These are phyloP conservation scores for cat (Felis catus) DNA, from an alignment of 2,113 vertebrate genomes.

Conservation along the genomic window F.catus_Fca126_mat1.0 CM031412.1:67677001-67677500, in stretches of 20 bases:
- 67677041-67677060: neutral
- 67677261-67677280: neutral
- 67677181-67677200: neutral
- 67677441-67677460: neutral
- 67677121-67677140: neutral
- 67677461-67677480: neutral
- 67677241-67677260: neutral
- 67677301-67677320: neutral
- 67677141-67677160: neutral
- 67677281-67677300: neutral
- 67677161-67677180: neutral
- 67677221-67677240: neutral
- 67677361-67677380: neutral
- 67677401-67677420: neutral
- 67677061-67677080: neutral
- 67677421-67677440: neutral
- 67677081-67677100: neutral
- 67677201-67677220: neutral
- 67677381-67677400: neutral
- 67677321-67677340: neutral
- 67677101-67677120: neutral
- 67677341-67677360: neutral
- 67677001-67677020: neutral
- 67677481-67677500: neutral
- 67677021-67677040: neutral